Conservation (phyloP, 2,797 vertebrate species). For the Falco cherrug region DNA sequence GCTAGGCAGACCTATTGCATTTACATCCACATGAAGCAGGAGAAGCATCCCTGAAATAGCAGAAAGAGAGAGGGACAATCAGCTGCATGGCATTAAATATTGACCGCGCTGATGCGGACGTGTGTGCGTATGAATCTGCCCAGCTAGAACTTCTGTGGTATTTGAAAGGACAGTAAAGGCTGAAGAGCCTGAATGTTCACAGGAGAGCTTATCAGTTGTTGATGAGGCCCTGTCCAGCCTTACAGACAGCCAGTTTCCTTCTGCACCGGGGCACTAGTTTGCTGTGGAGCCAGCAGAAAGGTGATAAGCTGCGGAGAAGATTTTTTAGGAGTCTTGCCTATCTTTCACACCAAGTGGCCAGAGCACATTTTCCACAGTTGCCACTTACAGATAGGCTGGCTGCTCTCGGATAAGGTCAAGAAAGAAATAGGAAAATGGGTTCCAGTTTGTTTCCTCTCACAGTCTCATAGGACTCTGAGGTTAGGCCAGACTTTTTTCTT, state of each 20-base stretch:
- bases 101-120: neutral
- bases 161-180: constrained; percentile 71
- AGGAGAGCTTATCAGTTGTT: constrained; percentile 87
- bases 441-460: constrained; percentile 66
- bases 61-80: neutral
- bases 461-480: constrained; percentile 54
- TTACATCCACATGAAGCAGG: neutral
- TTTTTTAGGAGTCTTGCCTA: constrained; percentile 85
- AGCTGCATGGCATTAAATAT: neutral
- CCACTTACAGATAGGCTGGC: constrained; percentile 80
- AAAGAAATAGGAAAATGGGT: constrained; percentile 68
- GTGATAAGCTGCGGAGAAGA: constrained; percentile 86
- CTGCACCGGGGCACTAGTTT: constrained; percentile 65
- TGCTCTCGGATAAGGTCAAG: constrained; percentile 74
- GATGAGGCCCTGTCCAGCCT: constrained; percentile 84
- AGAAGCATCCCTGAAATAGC: neutral
- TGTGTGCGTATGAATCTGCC: neutral
- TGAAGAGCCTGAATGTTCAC: constrained; percentile 75
- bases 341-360: constrained; percentile 84
- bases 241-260: constrained; percentile 85
- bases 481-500: neutral
- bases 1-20: neutral
- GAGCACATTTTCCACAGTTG: constrained; percentile 83
- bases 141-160: constrained; percentile 60
- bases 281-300: constrained; percentile 82